Evolutionary conservation across 2,888 invertebrate genomes (phyloP).

Genomic region (Stratiomys singularior): DNA sequence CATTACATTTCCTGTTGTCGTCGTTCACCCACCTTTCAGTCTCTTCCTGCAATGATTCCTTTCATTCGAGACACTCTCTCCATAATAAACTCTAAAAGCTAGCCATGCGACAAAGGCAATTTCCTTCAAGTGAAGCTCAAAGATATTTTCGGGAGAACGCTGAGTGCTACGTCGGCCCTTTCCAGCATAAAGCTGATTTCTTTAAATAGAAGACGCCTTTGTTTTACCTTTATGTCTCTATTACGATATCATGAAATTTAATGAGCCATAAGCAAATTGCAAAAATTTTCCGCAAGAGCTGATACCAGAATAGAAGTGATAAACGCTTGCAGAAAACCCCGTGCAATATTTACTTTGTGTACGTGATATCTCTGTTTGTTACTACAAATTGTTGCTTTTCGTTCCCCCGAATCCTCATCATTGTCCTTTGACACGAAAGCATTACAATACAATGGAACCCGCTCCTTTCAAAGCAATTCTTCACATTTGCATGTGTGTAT

Average conservation of each 20-base stretch:
- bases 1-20: no score
- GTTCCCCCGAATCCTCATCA: background rate
- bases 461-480: no score
- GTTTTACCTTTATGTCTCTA: background rate
- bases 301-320: background rate
- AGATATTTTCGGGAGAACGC: background rate
- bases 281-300: background rate
- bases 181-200: background rate
- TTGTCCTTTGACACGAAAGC: no score
- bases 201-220: background rate
- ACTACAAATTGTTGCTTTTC: background rate
- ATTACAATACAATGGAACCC: background rate
- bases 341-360: no score
- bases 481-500: no score
- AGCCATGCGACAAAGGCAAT: conserved; percentile 4
- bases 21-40: no score
- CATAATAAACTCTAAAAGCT: background rate
- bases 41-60: background rate
- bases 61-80: background rate
- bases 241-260: conserved; percentile 8
- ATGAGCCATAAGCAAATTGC: conserved; percentile 20
- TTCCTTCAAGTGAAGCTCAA: background rate
- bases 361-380: background rate
- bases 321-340: background rate
- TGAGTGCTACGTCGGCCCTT: background rate